Percentiles rank a stretch among this genome's conserved stretches.
phyloP scores from a whole-genome alignment of 2,797 vertebrate species.

The Tinamus major region DNA sequence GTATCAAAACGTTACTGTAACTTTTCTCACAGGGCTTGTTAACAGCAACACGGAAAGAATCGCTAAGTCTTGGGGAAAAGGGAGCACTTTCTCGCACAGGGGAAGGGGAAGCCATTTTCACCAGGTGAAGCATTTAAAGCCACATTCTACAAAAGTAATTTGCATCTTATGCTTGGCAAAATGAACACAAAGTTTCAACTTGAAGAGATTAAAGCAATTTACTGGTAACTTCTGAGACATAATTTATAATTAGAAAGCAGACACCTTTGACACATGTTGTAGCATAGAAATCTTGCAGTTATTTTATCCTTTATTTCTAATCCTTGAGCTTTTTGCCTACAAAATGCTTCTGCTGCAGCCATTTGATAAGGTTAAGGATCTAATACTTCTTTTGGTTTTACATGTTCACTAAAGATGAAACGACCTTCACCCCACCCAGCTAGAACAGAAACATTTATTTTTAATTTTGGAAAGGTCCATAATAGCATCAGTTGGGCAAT shows the following conservation, averaged over 20 bases:
- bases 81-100: background rate
- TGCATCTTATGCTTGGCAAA: background rate
- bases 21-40: background rate
- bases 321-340: background rate
- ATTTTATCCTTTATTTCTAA: background rate
- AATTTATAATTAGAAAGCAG: background rate
- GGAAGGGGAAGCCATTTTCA: background rate
- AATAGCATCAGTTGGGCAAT: background rate
- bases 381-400: background rate
- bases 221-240: background rate
- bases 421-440: background rate
- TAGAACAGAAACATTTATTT: constrained; percentile 8
- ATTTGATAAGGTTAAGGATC: background rate
- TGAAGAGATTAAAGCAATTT: background rate
- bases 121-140: background rate
- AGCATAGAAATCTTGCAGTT: background rate
- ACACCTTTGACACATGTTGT: background rate
- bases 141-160: background rate
- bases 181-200: background rate
- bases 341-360: background rate
- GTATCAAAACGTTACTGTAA: background rate
- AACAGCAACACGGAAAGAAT: background rate
- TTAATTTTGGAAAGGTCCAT: constrained; percentile 5
- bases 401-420: background rate
- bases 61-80: background rate